A percentile compares a stretch with the other conserved stretches of the same genome.
phyloP scores from a whole-genome alignment of 2,888 invertebrate species.

The Platynereis dumerilii region DNA sequence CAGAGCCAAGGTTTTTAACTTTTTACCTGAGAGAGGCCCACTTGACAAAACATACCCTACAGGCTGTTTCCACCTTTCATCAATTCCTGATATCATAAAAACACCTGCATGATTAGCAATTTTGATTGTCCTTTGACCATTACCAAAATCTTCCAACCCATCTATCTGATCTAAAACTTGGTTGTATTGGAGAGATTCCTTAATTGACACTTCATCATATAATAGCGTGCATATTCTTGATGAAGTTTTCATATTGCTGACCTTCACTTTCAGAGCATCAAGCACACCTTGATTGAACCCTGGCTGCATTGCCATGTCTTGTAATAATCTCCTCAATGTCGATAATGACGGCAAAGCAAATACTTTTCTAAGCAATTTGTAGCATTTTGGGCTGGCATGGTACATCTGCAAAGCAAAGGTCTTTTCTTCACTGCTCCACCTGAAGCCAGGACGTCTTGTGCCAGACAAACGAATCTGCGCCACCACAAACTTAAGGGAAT shows the following conservation, averaged over 20 bases:
- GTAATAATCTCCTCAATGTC: not conserved
- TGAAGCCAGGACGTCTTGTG: too few relatives aligned
- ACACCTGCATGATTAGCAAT: conserved; percentile 1
- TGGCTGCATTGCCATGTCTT: not conserved
- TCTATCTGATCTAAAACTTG: not conserved
- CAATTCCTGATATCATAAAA: not conserved
- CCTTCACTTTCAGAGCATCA: not conserved
- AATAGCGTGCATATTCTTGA: not conserved
- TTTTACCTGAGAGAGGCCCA: not conserved
- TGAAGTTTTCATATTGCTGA: not conserved
- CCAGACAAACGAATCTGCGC: too few relatives aligned
- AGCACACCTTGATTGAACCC: not conserved
- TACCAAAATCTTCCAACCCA: not conserved
- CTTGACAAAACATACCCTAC: not conserved
- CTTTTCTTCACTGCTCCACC: not conserved
- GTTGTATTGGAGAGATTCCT: not conserved
- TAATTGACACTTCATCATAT: not conserved
- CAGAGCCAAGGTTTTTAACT: not conserved
- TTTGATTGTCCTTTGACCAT: not conserved
- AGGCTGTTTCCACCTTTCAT: not conserved
- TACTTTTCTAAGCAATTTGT: not conserved
- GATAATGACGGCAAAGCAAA: not conserved
- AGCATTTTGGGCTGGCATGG: conserved; percentile 1
- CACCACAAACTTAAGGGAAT: too few relatives aligned
- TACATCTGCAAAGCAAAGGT: not conserved